phyloP scores from a whole-genome alignment of 1,140 invertebrate species.

The Hormaphis cornu region DNA sequence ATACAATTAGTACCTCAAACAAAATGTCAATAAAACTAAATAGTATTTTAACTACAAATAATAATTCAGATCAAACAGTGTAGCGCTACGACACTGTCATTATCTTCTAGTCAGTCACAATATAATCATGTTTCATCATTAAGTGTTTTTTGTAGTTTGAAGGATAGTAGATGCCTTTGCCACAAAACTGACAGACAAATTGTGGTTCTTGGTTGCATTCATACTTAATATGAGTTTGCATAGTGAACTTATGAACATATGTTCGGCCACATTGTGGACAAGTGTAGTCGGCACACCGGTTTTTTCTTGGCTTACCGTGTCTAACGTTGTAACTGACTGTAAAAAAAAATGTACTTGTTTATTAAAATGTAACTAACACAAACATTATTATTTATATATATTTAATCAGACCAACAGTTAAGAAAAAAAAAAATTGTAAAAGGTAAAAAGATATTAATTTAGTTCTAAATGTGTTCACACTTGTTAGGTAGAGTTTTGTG shows the following conservation, averaged over 20 bases:
- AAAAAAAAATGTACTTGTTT: not conserved
- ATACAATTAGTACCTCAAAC: no score
- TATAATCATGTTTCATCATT: not conserved
- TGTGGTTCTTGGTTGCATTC: slow-evolving; percentile 48
- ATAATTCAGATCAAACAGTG: not conserved
- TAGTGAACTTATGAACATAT: slow-evolving; percentile 42
- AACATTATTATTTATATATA: not conserved
- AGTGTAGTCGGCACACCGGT: not conserved
- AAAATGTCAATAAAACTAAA: no score
- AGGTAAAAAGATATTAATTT: no score
- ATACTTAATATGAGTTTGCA: slow-evolving; percentile 31
- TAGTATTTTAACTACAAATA: no score
- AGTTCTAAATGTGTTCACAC: not conserved
- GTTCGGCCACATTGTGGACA: slow-evolving; percentile 43
- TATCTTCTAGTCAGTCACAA: not conserved
- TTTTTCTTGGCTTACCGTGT: not conserved
- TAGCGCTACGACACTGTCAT: not conserved
- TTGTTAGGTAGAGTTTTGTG: not conserved
- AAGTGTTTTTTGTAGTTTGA: slow-evolving; percentile 36
- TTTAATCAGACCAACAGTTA: not conserved
- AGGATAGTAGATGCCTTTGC: slow-evolving; percentile 42
- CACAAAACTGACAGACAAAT: slow-evolving; percentile 49
- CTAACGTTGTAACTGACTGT: not conserved
- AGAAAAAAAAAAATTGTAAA: no score
- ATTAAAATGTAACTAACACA: not conserved